Percentiles rank a stretch among this genome's conserved stretches.
phyloP scores from a whole-genome alignment of 2,113 vertebrate species.

The Sterna hirundo region DNA sequence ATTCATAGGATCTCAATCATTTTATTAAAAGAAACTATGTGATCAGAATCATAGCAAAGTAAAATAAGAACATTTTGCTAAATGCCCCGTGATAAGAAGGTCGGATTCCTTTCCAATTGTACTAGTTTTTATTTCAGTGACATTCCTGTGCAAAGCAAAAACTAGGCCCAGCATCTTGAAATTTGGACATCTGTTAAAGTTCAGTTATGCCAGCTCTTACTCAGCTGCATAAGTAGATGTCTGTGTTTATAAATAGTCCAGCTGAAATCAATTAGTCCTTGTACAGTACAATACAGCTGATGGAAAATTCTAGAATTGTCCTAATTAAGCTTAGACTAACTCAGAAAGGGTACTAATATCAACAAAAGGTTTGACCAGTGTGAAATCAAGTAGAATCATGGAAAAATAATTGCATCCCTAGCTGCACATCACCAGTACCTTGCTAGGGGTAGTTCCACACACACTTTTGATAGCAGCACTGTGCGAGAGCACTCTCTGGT shows the following conservation, averaged over 20 bases:
- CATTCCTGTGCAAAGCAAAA: neutral
- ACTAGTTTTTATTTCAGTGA: neutral
- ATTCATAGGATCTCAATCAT: neutral
- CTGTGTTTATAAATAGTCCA: neutral
- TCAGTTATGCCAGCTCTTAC: neutral
- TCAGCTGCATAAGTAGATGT: neutral
- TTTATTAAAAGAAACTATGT: neutral
- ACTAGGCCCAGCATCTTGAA: neutral
- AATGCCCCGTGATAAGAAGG: neutral
- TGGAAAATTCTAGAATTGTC: neutral
- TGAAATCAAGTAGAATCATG: neutral
- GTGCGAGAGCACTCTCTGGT: neutral
- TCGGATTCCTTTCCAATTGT: rapidly evolving
- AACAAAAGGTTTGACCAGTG: neutral
- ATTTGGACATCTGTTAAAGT: neutral
- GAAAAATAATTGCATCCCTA: neutral
- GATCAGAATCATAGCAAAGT: neutral
- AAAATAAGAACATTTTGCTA: neutral
- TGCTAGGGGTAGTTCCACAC: neutral
- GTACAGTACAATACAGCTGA: neutral
- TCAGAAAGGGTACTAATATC: neutral
- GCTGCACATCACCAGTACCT: neutral
- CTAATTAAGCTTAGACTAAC: neutral
- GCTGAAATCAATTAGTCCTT: neutral
- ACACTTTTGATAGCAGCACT: neutral